phyloP scores from a whole-genome alignment of 2,888 invertebrate genomes.

The Stegophylla sp. region DNA sequence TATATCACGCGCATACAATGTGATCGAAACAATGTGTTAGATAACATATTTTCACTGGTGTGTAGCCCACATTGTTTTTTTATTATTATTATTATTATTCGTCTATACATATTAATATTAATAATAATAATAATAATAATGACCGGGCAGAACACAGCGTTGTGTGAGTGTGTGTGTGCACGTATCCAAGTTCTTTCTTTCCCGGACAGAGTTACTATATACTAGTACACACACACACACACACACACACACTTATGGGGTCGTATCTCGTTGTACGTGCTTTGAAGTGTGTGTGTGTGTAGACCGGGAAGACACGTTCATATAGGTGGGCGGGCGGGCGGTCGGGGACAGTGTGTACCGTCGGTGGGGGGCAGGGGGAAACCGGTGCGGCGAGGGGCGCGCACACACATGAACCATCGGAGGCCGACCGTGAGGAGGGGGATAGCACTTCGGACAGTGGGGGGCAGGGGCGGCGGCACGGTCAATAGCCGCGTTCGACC shows the following conservation, averaged over 20 bases:
- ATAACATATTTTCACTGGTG: conserved; percentile 43
- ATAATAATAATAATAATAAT: conserved; percentile 8
- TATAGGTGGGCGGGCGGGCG: neutral
- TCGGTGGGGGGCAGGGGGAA: neutral
- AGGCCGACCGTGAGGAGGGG: neutral
- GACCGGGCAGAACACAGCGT: conserved; percentile 1
- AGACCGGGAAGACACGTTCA: conserved; percentile 51
- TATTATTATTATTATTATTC: conserved; percentile 2
- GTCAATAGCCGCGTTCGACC: conserved; percentile 59
- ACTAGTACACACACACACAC: too few relatives aligned
- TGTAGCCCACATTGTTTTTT: conserved; percentile 27
- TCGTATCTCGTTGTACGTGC: neutral
- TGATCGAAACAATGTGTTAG: conserved; percentile 48
- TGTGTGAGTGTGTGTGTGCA: neutral
- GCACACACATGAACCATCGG: neutral
- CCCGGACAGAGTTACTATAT: neutral
- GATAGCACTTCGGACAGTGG: neutral
- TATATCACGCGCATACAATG: conserved; percentile 5
- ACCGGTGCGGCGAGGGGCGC: conserved; percentile 33
- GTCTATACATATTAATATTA: neutral
- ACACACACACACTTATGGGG: neutral
- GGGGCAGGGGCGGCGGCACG: conserved; percentile 1
- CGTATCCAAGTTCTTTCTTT: neutral
- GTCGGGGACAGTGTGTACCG: neutral
- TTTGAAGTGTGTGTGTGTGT: neutral